These are phyloP conservation scores for Penaeus monodon DNA, from an alignment of 2,888 invertebrate species.

Conservation along the genomic window DNA sequence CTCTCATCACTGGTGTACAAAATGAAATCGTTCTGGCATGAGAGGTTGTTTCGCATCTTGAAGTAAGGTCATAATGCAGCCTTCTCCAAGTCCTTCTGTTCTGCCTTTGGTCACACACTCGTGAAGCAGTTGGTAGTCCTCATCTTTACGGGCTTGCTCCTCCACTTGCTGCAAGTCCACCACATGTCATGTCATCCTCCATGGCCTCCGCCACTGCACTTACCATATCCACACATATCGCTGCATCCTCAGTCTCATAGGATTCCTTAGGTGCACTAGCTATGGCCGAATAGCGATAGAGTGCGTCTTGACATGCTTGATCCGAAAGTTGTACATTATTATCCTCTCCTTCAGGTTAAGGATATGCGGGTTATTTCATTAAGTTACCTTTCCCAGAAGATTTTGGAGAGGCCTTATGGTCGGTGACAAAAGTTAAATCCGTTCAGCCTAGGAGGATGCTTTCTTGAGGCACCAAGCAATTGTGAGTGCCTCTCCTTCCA, in stretches of 20 bases:
- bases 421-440: neutral
- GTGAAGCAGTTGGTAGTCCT: neutral
- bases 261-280: neutral
- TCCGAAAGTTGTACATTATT: neutral
- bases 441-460: neutral
- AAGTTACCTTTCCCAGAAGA: neutral
- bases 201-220: neutral
- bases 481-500: too few species aligned
- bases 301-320: constrained; percentile 1
- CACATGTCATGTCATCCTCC: neutral
- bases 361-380: neutral
- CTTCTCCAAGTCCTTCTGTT: neutral
- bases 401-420: constrained; percentile 18
- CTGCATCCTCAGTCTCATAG: neutral
- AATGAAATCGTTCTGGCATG: neutral
- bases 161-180: neutral
- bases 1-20: neutral
- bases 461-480: too few species aligned
- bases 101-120: neutral
- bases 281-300: neutral
- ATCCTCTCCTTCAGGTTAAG: too few species aligned
- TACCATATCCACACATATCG: neutral
- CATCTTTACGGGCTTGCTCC: neutral
- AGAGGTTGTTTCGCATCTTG: neutral
- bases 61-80: neutral